Evolutionary conservation across 2,797 vertebrate genomes (phyloP), one percentile per base, ranked within the genome.

Genomic region (Ptychadena robeensis): DNA sequence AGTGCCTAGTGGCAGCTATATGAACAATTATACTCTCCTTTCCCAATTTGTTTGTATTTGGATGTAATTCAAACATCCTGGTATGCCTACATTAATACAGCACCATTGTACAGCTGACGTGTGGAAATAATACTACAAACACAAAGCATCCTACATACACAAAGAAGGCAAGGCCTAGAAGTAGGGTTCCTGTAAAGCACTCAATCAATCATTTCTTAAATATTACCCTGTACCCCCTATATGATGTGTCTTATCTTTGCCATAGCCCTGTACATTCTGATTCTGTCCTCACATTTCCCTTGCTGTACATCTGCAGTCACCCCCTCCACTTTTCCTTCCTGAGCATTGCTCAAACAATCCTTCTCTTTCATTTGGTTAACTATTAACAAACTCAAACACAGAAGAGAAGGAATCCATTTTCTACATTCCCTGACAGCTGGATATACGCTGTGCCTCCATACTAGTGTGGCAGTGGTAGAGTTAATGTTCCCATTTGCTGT

Each of bases 211-310:
- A 77, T 48, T 65, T 65, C 61, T 27, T 75, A 10, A 22, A 9
- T 61, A 2, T 35, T 35, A 10, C 53, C 34, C 15, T 64, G 25
- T 31, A 35, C 65, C 9, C 5, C 2, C n/a, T 30, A 67, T 67
- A 57, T 74, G 31, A 63, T 22, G 18, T 2, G 44, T 18, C 22
- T 35, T 57, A 61, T 73, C 44, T 77, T 27, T 67, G 65, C 9
- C 53, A 53, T 65, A 35, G 12, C 40, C 27, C 38, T 73, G 1
- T 37, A 25, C 27, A 44, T 74, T 65, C 28, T 40, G 18, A n/a
- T 31, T 65, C 82, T 18, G 18, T 40, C 80, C 18, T 65, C 53
- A 81, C 76, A 85, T 35, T 57, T 35, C n/a, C 57, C 22, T 70
- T 44, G 15, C 44, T 25, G 7, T 71, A 35, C 66, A 25, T 61